Evolutionary conservation across 2,113 vertebrate genomes (phyloP), one percentile per base, ranked within the genome.

Genomic region (Zapornia atra): DNA sequence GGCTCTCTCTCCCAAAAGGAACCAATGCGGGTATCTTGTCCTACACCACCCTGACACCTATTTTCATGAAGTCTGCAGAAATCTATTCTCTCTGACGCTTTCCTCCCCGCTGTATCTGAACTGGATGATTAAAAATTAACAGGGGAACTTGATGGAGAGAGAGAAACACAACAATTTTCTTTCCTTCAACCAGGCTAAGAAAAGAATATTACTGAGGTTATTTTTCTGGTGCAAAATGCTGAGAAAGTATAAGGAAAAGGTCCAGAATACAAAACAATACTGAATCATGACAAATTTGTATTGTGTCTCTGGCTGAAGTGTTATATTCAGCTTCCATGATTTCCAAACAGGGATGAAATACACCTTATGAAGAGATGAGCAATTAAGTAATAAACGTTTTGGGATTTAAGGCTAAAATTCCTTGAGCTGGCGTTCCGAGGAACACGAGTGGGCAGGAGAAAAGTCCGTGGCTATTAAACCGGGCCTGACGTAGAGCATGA

Each of bases 391-490:
- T 17, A 42, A 56, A 76, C 33, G 5, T 0, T 4, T 21, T 20
- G 38, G 0, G 4, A 42, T 29, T 82, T 66, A 16, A 24, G 20
- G 13, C 53, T 64, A 13, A 64, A 72, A 48, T 33, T 10, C 24
- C 24, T 66, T 36, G 71, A 15, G 28, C 24, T 3, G 12, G 44
- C 25, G 10, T 24, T 42, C 22, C 28, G 61, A 57, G 21, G 40
- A 73, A 22, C 6, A 46, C 0, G 2, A 31, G 28, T 0, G 1
- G 40, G 13, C 10, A 33, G 0, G 1, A 22, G 18, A 6, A 9
- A 40, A 42, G 16, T 2, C 34, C 0, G 0, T 10, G 22, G 34
- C 15, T 28, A 4, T 12, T 34, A 18, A 69, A 13, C 12, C 8
- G 25, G 15, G 9, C 31, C 24, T 0, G 0, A 15, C 6, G 15